A percentile compares a stretch with the other conserved stretches of the same genome.
Conservation (phyloP, 35 echinoderm and acorn worm genomes). For the Strongylocentrotus purpuratus region DNA sequence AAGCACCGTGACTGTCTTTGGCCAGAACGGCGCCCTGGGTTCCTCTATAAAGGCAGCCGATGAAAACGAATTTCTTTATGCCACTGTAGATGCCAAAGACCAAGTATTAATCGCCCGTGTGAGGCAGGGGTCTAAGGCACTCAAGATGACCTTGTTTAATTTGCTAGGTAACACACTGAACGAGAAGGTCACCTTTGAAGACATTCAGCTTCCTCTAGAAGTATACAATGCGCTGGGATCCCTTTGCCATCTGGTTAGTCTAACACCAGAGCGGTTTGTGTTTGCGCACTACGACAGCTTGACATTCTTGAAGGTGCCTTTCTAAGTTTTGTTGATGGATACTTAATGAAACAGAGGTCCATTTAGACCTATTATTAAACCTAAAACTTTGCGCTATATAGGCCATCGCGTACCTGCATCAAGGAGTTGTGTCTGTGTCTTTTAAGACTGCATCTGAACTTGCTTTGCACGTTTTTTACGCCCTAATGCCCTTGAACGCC, state of each 20-base stretch:
- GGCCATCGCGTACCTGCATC: no score
- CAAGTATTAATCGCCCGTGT: background rate
- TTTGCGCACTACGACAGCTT: background rate
- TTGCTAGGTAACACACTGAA: background rate
- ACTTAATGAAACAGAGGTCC: no score
- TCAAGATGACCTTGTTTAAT: background rate
- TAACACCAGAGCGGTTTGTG: background rate
- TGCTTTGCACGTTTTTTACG: no score
- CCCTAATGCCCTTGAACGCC: no score
- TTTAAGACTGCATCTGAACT: no score
- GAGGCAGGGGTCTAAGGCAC: background rate
- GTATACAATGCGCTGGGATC: background rate
- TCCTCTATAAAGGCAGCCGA: background rate
- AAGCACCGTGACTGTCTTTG: background rate
- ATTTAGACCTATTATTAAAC: no score
- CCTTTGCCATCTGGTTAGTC: background rate
- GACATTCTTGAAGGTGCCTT: background rate
- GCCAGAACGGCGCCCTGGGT: background rate
- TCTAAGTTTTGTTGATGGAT: background rate
- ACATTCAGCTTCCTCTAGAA: background rate
- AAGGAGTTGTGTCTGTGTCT: no score
- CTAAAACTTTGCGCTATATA: no score
- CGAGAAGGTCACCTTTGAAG: background rate
- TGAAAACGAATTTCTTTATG: background rate
- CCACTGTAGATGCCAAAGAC: background rate